Evolutionary conservation across 2,888 invertebrate species (phyloP).

Genomic region (Dione juno): DNA sequence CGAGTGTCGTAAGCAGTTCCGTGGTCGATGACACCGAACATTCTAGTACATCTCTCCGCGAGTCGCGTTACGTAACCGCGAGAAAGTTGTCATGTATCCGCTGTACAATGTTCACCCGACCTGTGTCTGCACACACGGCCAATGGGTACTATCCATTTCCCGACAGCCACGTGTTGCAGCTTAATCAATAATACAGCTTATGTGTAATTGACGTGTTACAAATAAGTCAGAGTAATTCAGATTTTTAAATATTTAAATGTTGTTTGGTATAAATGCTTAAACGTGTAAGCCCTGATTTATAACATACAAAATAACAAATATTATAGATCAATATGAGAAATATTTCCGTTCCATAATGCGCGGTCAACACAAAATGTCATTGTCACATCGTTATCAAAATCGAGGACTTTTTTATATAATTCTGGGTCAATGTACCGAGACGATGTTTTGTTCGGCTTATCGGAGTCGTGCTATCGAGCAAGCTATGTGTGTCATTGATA

Average conservation of each 20-base stretch:
- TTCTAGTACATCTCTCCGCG: conserved; percentile 78
- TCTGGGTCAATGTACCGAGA: conserved; percentile 82
- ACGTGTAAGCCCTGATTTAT: not conserved
- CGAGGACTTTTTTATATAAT: conserved; percentile 81
- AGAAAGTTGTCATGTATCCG: conserved; percentile 81
- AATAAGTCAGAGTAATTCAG: not conserved
- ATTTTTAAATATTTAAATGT: not conserved
- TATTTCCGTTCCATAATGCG: conserved; percentile 40
- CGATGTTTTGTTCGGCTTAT: conserved; percentile 80
- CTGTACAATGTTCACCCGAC: conserved; percentile 21
- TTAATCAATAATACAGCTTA: not conserved
- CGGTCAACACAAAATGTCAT: conserved; percentile 74
- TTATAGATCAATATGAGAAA: not conserved
- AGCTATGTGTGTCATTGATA: conserved; percentile 80
- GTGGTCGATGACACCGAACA: conserved; percentile 83
- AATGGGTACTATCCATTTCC: conserved; percentile 17
- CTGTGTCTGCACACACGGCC: conserved; percentile 25
- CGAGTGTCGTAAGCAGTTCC: conserved; percentile 76
- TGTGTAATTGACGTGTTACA: not conserved
- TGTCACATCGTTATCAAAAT: conserved; percentile 77
- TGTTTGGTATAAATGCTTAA: not conserved
- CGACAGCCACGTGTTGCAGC: conserved; percentile 35
- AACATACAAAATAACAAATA: not conserved
- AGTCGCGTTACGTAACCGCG: conserved; percentile 72
- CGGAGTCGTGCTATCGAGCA: conserved; percentile 67